These are phyloP conservation scores for Pachydiplax longipennis DNA, from an alignment of 2,888 invertebrate genomes.

Conservation along the genomic window DNA sequence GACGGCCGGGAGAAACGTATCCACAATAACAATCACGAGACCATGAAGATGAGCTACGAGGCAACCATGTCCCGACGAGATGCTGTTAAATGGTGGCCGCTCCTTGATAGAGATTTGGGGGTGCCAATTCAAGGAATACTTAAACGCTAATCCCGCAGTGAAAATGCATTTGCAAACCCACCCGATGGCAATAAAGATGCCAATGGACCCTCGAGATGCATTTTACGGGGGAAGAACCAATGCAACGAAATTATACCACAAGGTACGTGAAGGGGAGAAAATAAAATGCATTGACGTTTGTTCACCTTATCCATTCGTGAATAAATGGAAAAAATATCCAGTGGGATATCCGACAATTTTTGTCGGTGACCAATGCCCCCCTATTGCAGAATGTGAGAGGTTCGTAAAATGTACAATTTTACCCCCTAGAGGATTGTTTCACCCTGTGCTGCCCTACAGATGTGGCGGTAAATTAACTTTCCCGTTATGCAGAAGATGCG, in stretches of 20 bases:
- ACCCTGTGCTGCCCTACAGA: slow-evolving; percentile 54
- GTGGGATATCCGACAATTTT: slow-evolving; percentile 26
- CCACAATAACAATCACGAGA: background rate
- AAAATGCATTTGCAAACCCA: background rate
- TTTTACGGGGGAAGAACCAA: slow-evolving; percentile 52
- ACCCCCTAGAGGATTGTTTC: slow-evolving; percentile 50
- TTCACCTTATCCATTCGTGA: background rate
- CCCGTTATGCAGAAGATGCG: slow-evolving; percentile 55
- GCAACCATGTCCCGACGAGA: background rate
- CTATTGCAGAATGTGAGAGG: slow-evolving; percentile 48
- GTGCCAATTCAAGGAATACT: slow-evolving; percentile 47
- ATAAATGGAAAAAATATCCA: background rate
- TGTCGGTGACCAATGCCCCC: slow-evolving; percentile 47
- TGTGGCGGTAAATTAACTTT: slow-evolving; percentile 55
- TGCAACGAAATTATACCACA: slow-evolving; percentile 51
- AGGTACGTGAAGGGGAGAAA: slow-evolving; percentile 44
- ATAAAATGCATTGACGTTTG: background rate
- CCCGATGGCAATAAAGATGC: slow-evolving; percentile 35
- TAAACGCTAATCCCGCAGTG: background rate
- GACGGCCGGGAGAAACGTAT: background rate
- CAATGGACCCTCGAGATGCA: slow-evolving; percentile 50
- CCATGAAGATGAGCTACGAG: background rate
- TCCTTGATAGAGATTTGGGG: slow-evolving; percentile 49
- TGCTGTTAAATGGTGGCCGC: background rate
- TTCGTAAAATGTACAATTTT: background rate